Percentiles rank a stretch among this genome's conserved stretches.
phyloP scores from a whole-genome alignment of 2,888 invertebrate species.

The Panzeria rudis region DNA sequence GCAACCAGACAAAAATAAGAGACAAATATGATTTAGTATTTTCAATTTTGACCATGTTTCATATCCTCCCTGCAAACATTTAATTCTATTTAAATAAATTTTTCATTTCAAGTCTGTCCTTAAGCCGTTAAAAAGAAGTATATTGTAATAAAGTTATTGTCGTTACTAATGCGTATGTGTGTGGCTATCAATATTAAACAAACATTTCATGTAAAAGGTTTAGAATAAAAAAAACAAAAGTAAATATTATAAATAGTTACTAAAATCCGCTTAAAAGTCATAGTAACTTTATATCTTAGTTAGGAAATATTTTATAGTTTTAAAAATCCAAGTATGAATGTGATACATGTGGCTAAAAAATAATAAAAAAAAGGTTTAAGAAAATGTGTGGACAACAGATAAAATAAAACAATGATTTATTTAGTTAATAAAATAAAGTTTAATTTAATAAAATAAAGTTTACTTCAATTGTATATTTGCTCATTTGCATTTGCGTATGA shows the following conservation, averaged over 20 bases:
- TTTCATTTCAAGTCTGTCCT: conserved; percentile 23
- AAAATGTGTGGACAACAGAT: conserved; percentile 66
- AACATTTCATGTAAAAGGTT: conserved; percentile 41
- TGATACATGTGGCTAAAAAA: not conserved
- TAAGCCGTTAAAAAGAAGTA: conserved; percentile 53
- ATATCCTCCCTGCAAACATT: conserved; percentile 37
- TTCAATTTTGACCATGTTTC: no score
- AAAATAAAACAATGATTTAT: conserved; percentile 64
- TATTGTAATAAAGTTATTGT: conserved; percentile 66
- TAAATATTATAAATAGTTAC: conserved; percentile 51
- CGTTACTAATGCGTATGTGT: conserved; percentile 66
- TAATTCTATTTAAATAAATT: conserved; percentile 52
- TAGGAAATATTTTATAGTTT: conserved; percentile 46
- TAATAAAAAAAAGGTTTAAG: conserved; percentile 40
- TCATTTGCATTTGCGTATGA: not conserved
- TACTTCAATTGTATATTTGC: not conserved
- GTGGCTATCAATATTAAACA: conserved; percentile 69
- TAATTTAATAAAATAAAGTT: no score
- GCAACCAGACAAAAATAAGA: not conserved
- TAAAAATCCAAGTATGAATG: conserved; percentile 13
- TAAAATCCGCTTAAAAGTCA: conserved; percentile 70
- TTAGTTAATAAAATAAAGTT: conserved; percentile 16
- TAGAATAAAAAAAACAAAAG: conserved; percentile 27
- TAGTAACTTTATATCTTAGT: conserved; percentile 64
- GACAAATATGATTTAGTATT: conserved; percentile 73